Evolutionary conservation across 2,888 invertebrate species (phyloP).

Genomic region (Protula sp.): DNA sequence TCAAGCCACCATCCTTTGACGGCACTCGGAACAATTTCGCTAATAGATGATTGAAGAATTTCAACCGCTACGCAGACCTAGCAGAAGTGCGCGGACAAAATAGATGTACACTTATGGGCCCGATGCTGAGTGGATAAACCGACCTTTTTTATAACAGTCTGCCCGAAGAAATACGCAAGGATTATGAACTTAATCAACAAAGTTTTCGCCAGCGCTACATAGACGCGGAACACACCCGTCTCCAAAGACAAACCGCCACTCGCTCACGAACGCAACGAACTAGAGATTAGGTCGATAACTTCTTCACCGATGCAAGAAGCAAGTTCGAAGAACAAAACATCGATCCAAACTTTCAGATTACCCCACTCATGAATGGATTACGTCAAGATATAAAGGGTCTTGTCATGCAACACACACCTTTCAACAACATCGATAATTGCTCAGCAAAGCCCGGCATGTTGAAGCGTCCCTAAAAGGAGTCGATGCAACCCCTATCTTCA

Average conservation of each 20-base stretch:
- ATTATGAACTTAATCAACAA: neutral
- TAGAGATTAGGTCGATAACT: neutral
- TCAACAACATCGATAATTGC: neutral
- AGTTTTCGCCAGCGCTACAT: neutral
- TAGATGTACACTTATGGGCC: neutral
- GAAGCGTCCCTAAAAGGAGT: neutral
- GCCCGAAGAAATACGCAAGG: neutral
- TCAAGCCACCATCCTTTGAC: too few relatives aligned
- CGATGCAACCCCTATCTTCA: too few relatives aligned
- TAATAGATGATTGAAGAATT: too few relatives aligned
- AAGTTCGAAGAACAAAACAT: neutral
- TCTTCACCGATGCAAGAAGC: neutral
- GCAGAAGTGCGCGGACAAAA: neutral
- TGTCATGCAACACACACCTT: neutral
- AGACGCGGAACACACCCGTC: neutral
- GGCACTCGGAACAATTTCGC: too few relatives aligned
- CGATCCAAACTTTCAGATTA: neutral
- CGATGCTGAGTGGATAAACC: neutral
- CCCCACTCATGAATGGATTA: neutral
- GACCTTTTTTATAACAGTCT: neutral
- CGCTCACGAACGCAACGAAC: neutral
- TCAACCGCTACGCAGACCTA: neutral
- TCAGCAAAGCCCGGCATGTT: neutral
- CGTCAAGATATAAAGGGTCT: neutral
- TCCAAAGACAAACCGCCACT: neutral